A percentile compares a stretch with the other conserved stretches of the same genome.
Evolutionary conservation across 2,113 vertebrate genomes (phyloP).

Genomic region (Phrynocephalus versicolor): DNA sequence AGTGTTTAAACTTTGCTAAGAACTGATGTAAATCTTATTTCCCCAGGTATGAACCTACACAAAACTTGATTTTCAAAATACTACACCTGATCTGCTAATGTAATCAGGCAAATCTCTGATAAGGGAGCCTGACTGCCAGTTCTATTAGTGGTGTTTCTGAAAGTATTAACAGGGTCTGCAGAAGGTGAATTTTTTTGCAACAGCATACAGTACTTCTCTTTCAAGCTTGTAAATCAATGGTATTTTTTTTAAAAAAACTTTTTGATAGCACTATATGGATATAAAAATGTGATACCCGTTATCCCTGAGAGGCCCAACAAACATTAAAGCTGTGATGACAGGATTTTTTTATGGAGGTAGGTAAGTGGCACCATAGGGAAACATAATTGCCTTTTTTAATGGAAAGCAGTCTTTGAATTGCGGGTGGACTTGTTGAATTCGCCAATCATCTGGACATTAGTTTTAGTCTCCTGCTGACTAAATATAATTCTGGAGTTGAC

Average conservation of each 20-base stretch:
- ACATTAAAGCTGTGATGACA: background rate
- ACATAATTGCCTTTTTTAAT: constrained; percentile 37
- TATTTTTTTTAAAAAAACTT: constrained; percentile 12
- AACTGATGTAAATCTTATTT: constrained; percentile 6
- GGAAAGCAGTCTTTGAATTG: background rate
- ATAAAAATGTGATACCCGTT: constrained; percentile 13
- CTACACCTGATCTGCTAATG: constrained; percentile 22
- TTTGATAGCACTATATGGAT: constrained; percentile 8
- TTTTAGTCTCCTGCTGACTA: constrained; percentile 11
- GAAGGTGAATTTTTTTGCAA: background rate
- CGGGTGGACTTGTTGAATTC: background rate
- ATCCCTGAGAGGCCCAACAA: constrained; percentile 16
- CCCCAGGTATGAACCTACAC: background rate
- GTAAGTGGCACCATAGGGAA: constrained; percentile 5
- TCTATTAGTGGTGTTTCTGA: background rate
- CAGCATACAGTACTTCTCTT: background rate
- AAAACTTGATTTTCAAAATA: constrained; percentile 28
- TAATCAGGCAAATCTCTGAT: constrained; percentile 22
- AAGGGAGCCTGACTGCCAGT: background rate
- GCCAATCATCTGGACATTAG: background rate
- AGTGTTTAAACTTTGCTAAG: background rate
- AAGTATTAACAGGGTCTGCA: background rate
- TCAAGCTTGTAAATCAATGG: constrained; percentile 16
- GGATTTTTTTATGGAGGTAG: background rate
- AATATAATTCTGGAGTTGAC: background rate